phyloP scores from a whole-genome alignment of 2,888 invertebrate genomes.

The Rapana venosa region DNA sequence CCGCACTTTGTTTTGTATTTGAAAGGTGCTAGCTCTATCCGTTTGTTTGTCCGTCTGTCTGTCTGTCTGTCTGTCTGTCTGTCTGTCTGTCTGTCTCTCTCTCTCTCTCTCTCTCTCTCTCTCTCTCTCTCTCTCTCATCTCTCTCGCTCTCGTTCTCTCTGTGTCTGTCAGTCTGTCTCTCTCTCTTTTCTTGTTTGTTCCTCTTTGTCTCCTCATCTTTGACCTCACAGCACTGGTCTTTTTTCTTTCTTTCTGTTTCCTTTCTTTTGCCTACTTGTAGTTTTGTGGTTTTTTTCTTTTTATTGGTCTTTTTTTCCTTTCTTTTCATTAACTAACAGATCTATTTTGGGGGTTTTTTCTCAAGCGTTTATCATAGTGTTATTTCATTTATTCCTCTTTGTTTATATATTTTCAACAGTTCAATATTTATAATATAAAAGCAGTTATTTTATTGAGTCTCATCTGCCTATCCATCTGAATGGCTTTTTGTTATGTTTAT shows the following conservation, averaged over 20 bases:
- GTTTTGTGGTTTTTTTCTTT: background rate
- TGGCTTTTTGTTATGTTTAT: too few relatives aligned
- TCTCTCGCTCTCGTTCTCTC: background rate
- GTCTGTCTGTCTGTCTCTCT: background rate
- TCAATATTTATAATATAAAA: too few relatives aligned
- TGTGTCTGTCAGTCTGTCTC: background rate
- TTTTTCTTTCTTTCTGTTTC: background rate
- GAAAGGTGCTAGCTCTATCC: too few relatives aligned
- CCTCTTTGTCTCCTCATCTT: background rate
- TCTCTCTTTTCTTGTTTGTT: background rate
- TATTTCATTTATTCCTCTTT: too few relatives aligned
- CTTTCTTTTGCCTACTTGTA: background rate
- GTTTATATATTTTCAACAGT: too few relatives aligned
- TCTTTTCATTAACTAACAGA: too few relatives aligned
- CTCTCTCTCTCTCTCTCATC: background rate
- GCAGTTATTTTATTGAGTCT: too few relatives aligned
- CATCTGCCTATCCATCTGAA: too few relatives aligned
- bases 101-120: slow-evolving; percentile 4
- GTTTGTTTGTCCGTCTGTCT: too few relatives aligned
- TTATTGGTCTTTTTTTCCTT: background rate
- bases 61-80: background rate
- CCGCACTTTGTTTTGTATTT: too few relatives aligned
- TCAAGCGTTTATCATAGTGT: too few relatives aligned
- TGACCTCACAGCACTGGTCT: background rate
- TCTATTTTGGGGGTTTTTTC: too few relatives aligned